These are phyloP conservation scores for Ophraella communa DNA, from an alignment of 2,888 invertebrate genomes.

Conservation along the genomic window DNA sequence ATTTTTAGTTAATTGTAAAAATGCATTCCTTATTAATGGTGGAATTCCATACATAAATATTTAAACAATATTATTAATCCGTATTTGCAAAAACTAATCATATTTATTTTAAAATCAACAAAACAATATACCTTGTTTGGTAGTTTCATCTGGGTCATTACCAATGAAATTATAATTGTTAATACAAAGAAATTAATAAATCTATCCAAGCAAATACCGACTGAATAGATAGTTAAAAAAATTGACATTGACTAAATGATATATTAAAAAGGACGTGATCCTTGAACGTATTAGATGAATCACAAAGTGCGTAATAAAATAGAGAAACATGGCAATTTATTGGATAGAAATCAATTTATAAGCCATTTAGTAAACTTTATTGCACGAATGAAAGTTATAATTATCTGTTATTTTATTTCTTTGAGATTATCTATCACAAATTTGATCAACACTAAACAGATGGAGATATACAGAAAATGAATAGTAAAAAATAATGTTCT, in stretches of 20 bases:
- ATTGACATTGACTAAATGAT: conserved; percentile 2
- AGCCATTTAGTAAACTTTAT: neutral
- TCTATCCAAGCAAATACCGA: neutral
- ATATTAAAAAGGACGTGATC: neutral
- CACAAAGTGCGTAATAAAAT: neutral
- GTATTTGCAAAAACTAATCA: no score
- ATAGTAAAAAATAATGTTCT: no score
- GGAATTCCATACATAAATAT: no score
- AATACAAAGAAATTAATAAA: neutral
- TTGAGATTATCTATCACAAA: no score
- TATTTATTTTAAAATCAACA: no score
- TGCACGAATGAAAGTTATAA: neutral
- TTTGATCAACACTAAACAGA: no score
- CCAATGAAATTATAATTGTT: neutral
- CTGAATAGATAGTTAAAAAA: neutral
- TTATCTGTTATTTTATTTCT: neutral
- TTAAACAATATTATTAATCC: no score
- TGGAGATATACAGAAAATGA: no score
- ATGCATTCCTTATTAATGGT: no score
- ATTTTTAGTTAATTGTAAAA: no score
- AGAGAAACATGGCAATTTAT: neutral
- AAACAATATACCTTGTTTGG: no score
- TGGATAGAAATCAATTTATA: neutral
- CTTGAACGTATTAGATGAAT: neutral
- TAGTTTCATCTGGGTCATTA: neutral